Percentiles rank a stretch among this genome's conserved stretches.
Conservation (phyloP, 1,140 invertebrate genomes). For the Drosophila neocordata region DNA sequence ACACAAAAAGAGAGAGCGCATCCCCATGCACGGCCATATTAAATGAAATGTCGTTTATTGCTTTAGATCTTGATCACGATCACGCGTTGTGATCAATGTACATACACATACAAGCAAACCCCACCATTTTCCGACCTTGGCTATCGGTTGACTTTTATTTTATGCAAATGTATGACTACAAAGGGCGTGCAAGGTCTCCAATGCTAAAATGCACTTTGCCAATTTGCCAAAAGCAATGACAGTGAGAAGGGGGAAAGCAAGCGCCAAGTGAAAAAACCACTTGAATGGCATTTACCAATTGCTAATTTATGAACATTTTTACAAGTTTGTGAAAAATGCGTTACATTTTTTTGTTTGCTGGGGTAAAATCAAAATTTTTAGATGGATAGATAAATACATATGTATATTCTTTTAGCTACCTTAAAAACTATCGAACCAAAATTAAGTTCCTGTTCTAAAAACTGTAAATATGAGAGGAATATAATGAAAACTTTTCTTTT, state of each 20-base stretch:
- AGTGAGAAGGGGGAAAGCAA: not conserved
- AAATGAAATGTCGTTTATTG: slow-evolving; percentile 30
- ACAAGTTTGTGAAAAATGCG: no score
- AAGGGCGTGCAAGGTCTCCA: not conserved
- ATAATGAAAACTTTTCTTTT: no score
- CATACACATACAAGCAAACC: not conserved
- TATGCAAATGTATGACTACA: slow-evolving; percentile 28
- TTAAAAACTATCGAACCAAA: no score
- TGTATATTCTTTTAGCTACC: no score
- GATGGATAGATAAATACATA: no score
- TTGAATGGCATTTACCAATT: slow-evolving; percentile 19
- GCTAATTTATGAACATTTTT: slow-evolving; percentile 33
- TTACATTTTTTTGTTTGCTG: no score
- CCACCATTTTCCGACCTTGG: slow-evolving; percentile 33
- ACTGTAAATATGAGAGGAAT: no score
- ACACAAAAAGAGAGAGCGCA: slow-evolving; percentile 19
- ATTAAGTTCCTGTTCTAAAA: no score
- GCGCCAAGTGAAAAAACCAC: not conserved
- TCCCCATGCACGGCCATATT: not conserved
- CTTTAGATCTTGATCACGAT: slow-evolving; percentile 55
- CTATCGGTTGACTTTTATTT: slow-evolving; percentile 36
- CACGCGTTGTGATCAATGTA: slow-evolving; percentile 58
- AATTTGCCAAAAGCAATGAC: slow-evolving; percentile 8
- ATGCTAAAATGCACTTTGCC: slow-evolving; percentile 22
- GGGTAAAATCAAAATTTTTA: not conserved